These are phyloP conservation scores for Saguinus imperator DNA, from an alignment of 2,113 vertebrate species.

Conservation along the genomic window DNA sequence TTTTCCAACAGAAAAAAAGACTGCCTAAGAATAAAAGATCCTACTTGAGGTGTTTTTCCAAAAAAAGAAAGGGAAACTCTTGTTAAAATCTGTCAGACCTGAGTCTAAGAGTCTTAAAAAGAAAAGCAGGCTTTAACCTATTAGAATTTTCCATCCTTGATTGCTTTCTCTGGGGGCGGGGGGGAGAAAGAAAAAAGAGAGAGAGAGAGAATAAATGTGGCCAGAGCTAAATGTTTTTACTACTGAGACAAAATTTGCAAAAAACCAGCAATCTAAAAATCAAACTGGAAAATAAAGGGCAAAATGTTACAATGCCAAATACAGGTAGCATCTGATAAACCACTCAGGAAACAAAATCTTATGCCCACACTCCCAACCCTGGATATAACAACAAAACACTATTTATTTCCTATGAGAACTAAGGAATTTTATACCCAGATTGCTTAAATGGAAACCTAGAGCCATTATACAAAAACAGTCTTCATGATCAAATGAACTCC, in stretches of 20 bases:
- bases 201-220: neutral
- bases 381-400: neutral
- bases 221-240: constrained; percentile 10
- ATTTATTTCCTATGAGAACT: neutral
- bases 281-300: neutral
- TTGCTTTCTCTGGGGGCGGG: neutral
- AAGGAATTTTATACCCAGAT: neutral
- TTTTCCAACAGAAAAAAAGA: constrained; percentile 30
- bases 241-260: constrained; percentile 5
- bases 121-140: neutral
- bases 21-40: constrained; percentile 27
- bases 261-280: constrained; percentile 26
- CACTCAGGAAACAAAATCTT: neutral
- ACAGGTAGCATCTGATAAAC: neutral
- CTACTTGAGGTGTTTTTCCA: neutral
- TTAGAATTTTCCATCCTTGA: constrained; percentile 44
- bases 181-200: too few relatives aligned
- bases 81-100: neutral
- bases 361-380: neutral
- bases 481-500: constrained; percentile 37
- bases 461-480: constrained; percentile 15
- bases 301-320: constrained; percentile 34
- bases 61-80: neutral
- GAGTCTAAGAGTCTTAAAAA: neutral
- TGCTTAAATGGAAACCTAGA: constrained; percentile 37